Evolutionary conservation across 2,113 vertebrate species (phyloP).

Genomic region (Chrysochloris asiatica): DNA sequence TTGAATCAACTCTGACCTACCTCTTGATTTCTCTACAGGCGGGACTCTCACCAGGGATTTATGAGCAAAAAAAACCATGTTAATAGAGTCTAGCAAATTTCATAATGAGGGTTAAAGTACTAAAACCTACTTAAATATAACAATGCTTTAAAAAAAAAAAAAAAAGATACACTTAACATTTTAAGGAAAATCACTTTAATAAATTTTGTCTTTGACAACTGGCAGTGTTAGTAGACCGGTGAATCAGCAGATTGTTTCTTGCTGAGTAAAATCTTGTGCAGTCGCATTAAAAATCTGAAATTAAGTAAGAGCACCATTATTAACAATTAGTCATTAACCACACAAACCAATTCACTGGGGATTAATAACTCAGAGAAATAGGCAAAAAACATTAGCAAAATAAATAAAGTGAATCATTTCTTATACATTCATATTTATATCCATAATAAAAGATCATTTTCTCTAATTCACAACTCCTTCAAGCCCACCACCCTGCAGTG

Average conservation of each 20-base stretch:
- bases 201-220: background rate
- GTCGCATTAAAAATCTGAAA: constrained; percentile 72
- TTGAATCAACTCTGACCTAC: constrained; percentile 13
- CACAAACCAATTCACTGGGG: constrained; percentile 12
- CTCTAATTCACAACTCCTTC: background rate
- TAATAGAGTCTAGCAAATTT: constrained; percentile 24
- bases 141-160: background rate
- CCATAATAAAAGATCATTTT: constrained; percentile 28
- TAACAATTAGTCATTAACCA: constrained; percentile 23
- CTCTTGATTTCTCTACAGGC: background rate
- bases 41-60: background rate
- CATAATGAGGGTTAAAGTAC: background rate
- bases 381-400: background rate
- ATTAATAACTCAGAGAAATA: constrained; percentile 36
- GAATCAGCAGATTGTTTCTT: constrained; percentile 46
- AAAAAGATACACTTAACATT: constrained; percentile 21
- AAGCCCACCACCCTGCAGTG: background rate
- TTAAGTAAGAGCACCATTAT: constrained; percentile 52
- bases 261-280: constrained; percentile 42
- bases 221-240: background rate
- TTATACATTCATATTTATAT: background rate
- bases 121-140: constrained; percentile 9
- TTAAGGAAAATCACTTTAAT: constrained; percentile 43
- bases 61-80: background rate
- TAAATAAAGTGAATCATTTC: constrained; percentile 32